phyloP scores from a whole-genome alignment of 2,113 vertebrate genomes.

The Panthera tigris region DNA sequence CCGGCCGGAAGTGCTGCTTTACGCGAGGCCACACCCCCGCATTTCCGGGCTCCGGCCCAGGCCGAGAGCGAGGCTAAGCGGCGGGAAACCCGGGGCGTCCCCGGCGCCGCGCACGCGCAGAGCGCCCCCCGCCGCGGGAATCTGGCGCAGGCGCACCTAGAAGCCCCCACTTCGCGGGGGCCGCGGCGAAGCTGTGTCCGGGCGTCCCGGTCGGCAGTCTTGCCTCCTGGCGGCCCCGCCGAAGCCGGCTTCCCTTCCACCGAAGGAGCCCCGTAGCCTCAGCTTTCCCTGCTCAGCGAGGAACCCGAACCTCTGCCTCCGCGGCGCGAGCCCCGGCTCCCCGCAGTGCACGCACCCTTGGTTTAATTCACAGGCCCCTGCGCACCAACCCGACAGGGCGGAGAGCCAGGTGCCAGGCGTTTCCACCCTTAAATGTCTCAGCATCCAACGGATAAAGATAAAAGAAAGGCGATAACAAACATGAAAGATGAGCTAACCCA shows the following conservation, averaged over 20 bases:
- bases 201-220: not conserved
- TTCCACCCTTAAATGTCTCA: not conserved
- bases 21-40: not conserved
- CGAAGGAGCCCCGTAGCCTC: not conserved
- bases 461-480: not conserved
- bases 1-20: not conserved
- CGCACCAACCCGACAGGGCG: not conserved
- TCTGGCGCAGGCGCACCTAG: not conserved
- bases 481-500: not conserved
- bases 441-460: not conserved
- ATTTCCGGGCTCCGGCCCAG: not conserved
- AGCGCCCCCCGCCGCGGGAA: not conserved
- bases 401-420: not conserved
- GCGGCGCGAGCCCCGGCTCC: not conserved
- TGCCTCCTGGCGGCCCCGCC: not conserved
- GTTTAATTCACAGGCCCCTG: not conserved
- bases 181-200: not conserved
- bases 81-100: not conserved
- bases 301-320: no score
- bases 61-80: rapidly evolving
- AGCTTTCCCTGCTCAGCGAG: not conserved
- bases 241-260: not conserved
- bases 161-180: not conserved
- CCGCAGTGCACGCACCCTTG: not conserved
- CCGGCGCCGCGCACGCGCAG: not conserved